phyloP scores from a whole-genome alignment of 2,888 invertebrate genomes.

The Diplazon laetatorius region DNA sequence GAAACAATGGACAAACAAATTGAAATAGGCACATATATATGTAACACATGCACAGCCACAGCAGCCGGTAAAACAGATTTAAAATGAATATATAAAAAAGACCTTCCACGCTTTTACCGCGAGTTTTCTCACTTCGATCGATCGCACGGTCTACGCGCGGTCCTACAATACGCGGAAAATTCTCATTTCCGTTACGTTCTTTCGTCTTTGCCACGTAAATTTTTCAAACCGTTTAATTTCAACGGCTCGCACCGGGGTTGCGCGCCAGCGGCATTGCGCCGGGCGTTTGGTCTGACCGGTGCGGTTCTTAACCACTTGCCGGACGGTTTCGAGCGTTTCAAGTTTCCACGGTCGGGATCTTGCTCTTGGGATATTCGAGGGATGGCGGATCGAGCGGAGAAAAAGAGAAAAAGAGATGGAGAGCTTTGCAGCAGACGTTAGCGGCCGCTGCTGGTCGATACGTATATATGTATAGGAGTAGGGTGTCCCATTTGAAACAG shows the following conservation, averaged over 20 bases:
- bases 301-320: conserved; percentile 57
- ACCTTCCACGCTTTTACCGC: conserved; percentile 15
- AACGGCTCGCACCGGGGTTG: conserved; percentile 32
- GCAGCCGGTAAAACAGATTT: conserved; percentile 45
- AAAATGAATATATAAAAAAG: too few relatives aligned
- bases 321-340: conserved; percentile 25
- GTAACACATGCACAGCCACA: conserved; percentile 61
- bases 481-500: too few relatives aligned
- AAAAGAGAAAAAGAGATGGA: too few relatives aligned
- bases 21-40: conserved; percentile 46
- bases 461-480: too few relatives aligned
- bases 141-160: too few relatives aligned
- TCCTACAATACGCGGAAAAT: too few relatives aligned
- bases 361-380: conserved; percentile 38
- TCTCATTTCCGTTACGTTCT: too few relatives aligned
- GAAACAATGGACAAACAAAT: conserved; percentile 14
- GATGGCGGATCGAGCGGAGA: conserved; percentile 25
- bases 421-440: conserved; percentile 12
- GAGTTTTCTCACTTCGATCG: conserved; percentile 56
- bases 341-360: conserved; percentile 44
- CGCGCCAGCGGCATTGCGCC: conserved; percentile 9
- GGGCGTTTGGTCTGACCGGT: conserved; percentile 54
- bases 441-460: conserved; percentile 48
- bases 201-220: too few relatives aligned
- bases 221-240: conserved; percentile 48